A percentile compares a stretch with the other conserved stretches of the same genome.
Evolutionary conservation across 2,888 invertebrate species (phyloP).

Genomic region (Synanthedon andrenaeformis): DNA sequence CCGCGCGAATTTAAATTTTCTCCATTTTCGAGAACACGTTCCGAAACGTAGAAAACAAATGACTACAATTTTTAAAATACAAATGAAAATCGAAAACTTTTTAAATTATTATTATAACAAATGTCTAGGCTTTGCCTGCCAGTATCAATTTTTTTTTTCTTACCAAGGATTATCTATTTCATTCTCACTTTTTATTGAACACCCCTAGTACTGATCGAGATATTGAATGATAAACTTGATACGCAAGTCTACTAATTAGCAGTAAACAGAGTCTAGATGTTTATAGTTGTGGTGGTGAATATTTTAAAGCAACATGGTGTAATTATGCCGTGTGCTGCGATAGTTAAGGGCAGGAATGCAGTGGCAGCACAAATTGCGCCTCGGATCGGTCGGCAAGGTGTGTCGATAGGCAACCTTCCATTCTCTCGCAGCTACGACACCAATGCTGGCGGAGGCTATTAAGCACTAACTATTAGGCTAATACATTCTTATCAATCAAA

Average conservation of each 20-base stretch:
- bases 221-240: neutral
- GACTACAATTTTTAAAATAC: too few species aligned
- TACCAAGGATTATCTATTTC: too few species aligned
- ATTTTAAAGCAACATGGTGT: slow-evolving; percentile 12
- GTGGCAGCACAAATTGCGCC: slow-evolving; percentile 39
- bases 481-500: neutral
- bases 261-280: neutral
- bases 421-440: slow-evolving; percentile 44
- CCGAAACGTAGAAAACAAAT: too few species aligned
- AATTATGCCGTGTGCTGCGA: slow-evolving; percentile 32
- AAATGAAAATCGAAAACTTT: too few species aligned
- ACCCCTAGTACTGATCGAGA: neutral
- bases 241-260: neutral
- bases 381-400: slow-evolving; percentile 39
- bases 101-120: too few species aligned
- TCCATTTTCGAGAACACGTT: too few species aligned
- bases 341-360: slow-evolving; percentile 46
- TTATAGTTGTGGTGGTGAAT: neutral
- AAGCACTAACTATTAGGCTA: slow-evolving; percentile 26
- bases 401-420: slow-evolving; percentile 59
- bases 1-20: too few species aligned
- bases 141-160: too few species aligned
- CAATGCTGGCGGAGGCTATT: slow-evolving; percentile 53
- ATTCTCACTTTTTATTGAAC: too few species aligned
- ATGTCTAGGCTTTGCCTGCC: too few species aligned